A percentile compares a stretch with the other conserved stretches of the same genome.
Evolutionary conservation across 2,113 vertebrate genomes (phyloP).

Genomic region (Synodontis membranacea): DNA sequence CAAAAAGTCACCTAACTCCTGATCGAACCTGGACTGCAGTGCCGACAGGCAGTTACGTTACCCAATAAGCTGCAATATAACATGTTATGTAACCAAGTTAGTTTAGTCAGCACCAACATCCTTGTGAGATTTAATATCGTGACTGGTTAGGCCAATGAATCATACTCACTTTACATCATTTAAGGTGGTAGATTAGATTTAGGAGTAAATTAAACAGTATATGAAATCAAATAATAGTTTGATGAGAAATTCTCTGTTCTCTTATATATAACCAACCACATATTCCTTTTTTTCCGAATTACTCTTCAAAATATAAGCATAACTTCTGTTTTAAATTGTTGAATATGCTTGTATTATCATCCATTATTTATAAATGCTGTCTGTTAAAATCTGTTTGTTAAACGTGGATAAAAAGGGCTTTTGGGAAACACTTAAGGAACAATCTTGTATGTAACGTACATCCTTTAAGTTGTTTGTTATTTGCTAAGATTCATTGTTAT

Average conservation of each 20-base stretch:
- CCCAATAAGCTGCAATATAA: background rate
- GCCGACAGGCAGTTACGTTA: too few species aligned
- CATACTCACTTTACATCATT: background rate
- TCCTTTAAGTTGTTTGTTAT: too few species aligned
- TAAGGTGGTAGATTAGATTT: background rate
- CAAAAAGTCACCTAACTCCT: too few species aligned
- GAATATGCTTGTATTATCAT: conserved; percentile 50
- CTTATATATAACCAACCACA: background rate
- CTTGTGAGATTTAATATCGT: background rate
- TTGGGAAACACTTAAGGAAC: too few species aligned
- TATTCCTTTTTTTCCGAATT: background rate
- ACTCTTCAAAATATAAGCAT: conserved; percentile 35
- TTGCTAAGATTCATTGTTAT: too few species aligned
- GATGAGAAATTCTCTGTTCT: background rate
- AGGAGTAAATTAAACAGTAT: background rate
- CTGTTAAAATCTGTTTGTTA: too few species aligned
- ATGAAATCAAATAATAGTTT: background rate
- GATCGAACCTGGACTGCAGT: too few species aligned
- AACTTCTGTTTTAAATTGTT: conserved; percentile 39
- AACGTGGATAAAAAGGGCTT: too few species aligned
- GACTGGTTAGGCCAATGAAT: background rate
- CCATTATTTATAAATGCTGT: conserved; percentile 54
- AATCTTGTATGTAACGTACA: too few species aligned
- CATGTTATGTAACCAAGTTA: background rate
- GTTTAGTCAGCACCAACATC: background rate